These are phyloP conservation scores for Colinus virginianus DNA, from an alignment of 2,113 vertebrate species.

Conservation along the genomic window DNA sequence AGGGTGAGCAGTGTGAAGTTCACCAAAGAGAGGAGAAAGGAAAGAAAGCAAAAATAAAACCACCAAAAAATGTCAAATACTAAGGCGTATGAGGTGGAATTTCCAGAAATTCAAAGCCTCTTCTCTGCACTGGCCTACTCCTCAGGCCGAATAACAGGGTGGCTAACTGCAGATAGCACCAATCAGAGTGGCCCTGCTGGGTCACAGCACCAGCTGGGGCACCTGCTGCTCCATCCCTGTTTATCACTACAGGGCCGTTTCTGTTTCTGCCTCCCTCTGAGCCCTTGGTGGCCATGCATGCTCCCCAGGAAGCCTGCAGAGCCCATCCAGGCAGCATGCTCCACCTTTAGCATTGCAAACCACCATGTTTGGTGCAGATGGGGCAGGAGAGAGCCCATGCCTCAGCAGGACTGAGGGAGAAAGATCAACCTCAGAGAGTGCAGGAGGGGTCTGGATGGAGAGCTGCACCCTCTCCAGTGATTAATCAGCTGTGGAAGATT, in stretches of 20 bases:
- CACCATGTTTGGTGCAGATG: background rate
- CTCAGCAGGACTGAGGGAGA: background rate
- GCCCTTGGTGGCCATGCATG: no score
- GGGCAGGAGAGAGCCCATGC: background rate
- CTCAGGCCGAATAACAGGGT: background rate
- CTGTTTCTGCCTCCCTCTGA: background rate
- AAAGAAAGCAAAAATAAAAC: background rate
- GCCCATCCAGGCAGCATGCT: background rate
- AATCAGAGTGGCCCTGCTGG: background rate
- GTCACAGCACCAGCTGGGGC: background rate
- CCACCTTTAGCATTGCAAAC: background rate
- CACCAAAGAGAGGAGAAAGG: background rate
- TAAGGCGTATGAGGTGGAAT: background rate
- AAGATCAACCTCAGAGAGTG: background rate
- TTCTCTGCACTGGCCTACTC: background rate
- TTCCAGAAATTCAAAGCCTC: background rate
- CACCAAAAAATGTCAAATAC: background rate
- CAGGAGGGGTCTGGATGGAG: background rate
- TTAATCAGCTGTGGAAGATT: background rate
- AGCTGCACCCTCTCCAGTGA: background rate
- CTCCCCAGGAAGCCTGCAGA: background rate
- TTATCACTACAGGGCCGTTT: background rate
- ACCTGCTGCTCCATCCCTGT: background rate
- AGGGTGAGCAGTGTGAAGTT: background rate
- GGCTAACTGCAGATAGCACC: background rate